Evolutionary conservation across 2,797 vertebrate species (phyloP).

Genomic region (Labroides dimidiatus): DNA sequence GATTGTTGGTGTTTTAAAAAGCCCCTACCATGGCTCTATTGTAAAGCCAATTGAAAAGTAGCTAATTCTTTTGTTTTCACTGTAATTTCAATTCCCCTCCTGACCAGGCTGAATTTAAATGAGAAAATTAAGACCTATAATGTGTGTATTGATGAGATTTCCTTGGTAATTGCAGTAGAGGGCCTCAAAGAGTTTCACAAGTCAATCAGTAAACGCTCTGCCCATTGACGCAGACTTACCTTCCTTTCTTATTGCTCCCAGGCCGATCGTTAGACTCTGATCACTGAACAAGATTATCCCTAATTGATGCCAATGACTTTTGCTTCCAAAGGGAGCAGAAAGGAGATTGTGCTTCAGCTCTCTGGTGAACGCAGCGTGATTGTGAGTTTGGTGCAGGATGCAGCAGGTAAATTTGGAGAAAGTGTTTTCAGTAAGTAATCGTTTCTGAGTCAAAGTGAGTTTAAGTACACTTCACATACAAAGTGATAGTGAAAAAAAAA

Average conservation of each 20-base stretch:
- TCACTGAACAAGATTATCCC: constrained; percentile 79
- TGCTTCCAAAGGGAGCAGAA: constrained; percentile 61
- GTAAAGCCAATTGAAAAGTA: constrained; percentile 55
- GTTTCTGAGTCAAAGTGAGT: constrained; percentile 9
- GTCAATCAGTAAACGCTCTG: constrained; percentile 70
- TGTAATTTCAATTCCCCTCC: constrained; percentile 62
- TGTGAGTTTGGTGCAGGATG: not conserved
- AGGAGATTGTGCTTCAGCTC: constrained; percentile 52
- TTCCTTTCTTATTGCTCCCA: constrained; percentile 73
- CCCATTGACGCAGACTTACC: constrained; percentile 68
- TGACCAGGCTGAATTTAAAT: constrained; percentile 73
- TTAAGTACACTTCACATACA: not conserved
- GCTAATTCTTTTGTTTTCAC: constrained; percentile 61
- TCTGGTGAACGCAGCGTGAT: constrained; percentile 43
- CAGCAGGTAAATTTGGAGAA: not conserved
- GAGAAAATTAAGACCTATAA: constrained; percentile 75
- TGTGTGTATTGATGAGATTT: constrained; percentile 73
- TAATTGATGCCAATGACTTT: constrained; percentile 82
- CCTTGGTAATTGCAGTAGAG: constrained; percentile 71
- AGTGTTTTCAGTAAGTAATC: not conserved
- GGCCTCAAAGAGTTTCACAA: constrained; percentile 71
- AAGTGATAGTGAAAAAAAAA: not conserved
- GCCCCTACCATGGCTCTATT: constrained; percentile 9
- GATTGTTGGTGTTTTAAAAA: constrained; percentile 20
- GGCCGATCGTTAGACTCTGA: constrained; percentile 78